These are phyloP conservation scores for Nixonia krombeini DNA, from an alignment of 1,140 invertebrate species.

Conservation along the genomic window DNA sequence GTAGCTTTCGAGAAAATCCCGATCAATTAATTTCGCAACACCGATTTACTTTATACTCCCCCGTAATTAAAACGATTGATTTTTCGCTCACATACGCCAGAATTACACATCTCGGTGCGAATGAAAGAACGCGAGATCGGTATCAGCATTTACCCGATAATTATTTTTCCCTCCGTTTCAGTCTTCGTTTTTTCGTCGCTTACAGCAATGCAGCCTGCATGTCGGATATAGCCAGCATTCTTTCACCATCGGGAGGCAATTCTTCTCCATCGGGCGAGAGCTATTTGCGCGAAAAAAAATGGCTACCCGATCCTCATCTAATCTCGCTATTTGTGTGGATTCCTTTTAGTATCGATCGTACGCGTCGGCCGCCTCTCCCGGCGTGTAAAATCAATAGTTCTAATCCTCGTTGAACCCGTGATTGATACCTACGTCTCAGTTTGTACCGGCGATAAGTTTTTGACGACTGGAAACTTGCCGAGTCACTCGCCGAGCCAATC, in stretches of 20 bases:
- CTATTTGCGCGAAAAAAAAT: slow-evolving; percentile 55
- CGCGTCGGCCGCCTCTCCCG: slow-evolving; percentile 18
- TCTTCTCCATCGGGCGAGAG: slow-evolving; percentile 46
- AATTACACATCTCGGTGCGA: too few relatives aligned
- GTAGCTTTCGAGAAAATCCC: too few relatives aligned
- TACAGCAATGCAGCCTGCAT: slow-evolving; percentile 20
- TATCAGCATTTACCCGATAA: slow-evolving; percentile 30
- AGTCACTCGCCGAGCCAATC: too few relatives aligned
- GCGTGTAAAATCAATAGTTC: slow-evolving; percentile 42
- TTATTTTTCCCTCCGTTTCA: too few relatives aligned
- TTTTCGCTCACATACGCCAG: too few relatives aligned
- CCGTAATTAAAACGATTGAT: too few relatives aligned
- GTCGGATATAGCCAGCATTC: slow-evolving; percentile 41
- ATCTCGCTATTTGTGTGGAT: slow-evolving; percentile 56
- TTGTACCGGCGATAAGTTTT: too few relatives aligned
- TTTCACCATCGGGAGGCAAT: slow-evolving; percentile 46
- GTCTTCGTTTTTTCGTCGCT: slow-evolving; percentile 39
- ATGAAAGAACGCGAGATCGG: too few relatives aligned
- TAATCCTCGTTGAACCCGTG: slow-evolving; percentile 43
- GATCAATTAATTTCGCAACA: too few relatives aligned
- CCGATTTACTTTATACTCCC: too few relatives aligned
- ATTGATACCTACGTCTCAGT: slow-evolving; percentile 43
- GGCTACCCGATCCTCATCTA: slow-evolving; percentile 52
- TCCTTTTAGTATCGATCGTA: slow-evolving; percentile 48
- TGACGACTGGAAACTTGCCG: too few relatives aligned